These are phyloP conservation scores for Drosophila kambysellisi DNA, from an alignment of 2,888 invertebrate species.

Conservation along the genomic window DNA sequence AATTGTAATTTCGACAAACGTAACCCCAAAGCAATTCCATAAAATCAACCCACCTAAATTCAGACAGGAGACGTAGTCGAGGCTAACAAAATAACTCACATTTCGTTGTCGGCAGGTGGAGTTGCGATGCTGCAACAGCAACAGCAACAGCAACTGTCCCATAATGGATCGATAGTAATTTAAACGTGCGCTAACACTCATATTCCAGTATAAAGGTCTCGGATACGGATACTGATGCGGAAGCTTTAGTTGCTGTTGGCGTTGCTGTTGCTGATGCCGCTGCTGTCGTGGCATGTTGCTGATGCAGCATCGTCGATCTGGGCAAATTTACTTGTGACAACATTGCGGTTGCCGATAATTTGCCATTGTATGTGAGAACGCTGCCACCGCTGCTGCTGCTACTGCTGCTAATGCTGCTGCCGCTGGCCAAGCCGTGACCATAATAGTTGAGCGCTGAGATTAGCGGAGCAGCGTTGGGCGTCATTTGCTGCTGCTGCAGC, in stretches of 20 bases:
- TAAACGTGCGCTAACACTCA: slow-evolving; percentile 83
- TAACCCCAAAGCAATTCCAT: slow-evolving; percentile 32
- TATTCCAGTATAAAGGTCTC: slow-evolving; percentile 84
- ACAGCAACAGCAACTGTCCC: not conserved
- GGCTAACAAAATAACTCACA: slow-evolving; percentile 20
- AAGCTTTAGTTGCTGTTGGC: slow-evolving; percentile 21
- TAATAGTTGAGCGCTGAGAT: slow-evolving; percentile 78
- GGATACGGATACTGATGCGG: slow-evolving; percentile 28
- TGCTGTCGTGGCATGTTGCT: slow-evolving; percentile 45
- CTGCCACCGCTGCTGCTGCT: slow-evolving; percentile 39
- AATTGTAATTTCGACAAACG: slow-evolving; percentile 69
- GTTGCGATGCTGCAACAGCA: not conserved
- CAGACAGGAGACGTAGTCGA: slow-evolving; percentile 4
- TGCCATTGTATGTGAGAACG: slow-evolving; percentile 67
- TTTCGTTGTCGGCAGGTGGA: slow-evolving; percentile 27
- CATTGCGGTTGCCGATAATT: slow-evolving; percentile 77
- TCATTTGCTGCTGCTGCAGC: slow-evolving; percentile 23
- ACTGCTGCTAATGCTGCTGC: slow-evolving; percentile 28
- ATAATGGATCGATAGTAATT: slow-evolving; percentile 57
- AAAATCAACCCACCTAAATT: slow-evolving; percentile 26
- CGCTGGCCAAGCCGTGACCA: slow-evolving; percentile 55
- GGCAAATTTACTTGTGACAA: slow-evolving; percentile 77
- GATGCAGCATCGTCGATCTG: slow-evolving; percentile 51
- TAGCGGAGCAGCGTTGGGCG: slow-evolving; percentile 44
- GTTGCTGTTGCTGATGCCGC: slow-evolving; percentile 18